Conservation (phyloP, 2,113 vertebrate genomes). For the Platichthys flesus region DNA sequence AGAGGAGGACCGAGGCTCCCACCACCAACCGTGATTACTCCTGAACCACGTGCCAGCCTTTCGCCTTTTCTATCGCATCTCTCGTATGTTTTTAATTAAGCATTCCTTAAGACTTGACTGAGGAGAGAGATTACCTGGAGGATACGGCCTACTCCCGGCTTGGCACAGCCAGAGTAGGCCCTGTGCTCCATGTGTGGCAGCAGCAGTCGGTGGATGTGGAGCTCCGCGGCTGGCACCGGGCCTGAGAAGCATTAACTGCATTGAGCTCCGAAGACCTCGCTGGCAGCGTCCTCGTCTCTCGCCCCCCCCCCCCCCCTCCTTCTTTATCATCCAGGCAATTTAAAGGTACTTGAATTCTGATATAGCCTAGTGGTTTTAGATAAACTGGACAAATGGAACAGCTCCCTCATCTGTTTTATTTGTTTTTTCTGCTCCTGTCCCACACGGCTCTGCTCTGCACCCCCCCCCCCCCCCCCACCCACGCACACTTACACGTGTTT, state of each 20-base stretch:
- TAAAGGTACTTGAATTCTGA: constrained; percentile 62
- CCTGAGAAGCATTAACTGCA: constrained; percentile 62
- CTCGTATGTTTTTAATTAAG: constrained; percentile 40
- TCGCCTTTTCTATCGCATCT: constrained; percentile 23
- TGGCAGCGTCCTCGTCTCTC: constrained; percentile 28
- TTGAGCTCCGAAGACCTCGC: constrained; percentile 50
- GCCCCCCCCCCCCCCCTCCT: constrained; percentile 26
- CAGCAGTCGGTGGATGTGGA: constrained; percentile 17
- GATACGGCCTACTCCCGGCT: constrained; percentile 9
- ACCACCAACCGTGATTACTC: constrained; percentile 46
- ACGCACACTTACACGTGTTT: not conserved
- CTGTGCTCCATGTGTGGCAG: constrained; percentile 4
- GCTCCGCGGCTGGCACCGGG: constrained; percentile 49
- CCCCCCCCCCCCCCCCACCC: too few species aligned
- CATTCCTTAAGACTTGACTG: constrained; percentile 46
- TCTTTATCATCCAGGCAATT: constrained; percentile 70
- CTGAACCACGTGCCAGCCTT: constrained; percentile 44
- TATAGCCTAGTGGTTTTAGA: constrained; percentile 54
- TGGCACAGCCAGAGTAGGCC: too few species aligned
- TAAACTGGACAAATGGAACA: constrained; percentile 58
- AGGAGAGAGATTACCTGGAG: constrained; percentile 14
- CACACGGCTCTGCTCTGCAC: not conserved
- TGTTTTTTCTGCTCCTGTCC: constrained; percentile 12
- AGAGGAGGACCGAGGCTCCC: constrained; percentile 43
- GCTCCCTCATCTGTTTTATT: constrained; percentile 44